phyloP scores from a whole-genome alignment of 2,797 vertebrate genomes.

The Chiroxiphia lanceolata region DNA sequence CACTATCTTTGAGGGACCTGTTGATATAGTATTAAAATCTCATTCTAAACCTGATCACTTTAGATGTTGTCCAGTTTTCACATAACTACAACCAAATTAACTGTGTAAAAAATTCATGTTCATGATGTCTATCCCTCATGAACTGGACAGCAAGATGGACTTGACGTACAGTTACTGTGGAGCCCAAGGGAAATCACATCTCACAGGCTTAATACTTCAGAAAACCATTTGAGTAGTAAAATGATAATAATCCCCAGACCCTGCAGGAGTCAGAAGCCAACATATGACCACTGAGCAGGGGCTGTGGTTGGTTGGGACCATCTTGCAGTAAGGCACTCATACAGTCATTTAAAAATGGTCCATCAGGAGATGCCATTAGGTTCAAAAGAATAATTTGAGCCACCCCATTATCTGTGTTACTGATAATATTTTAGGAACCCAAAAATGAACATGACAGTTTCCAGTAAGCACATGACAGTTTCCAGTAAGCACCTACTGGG shows the following conservation, averaged over 20 bases:
- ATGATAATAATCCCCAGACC: background rate
- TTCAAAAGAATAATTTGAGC: background rate
- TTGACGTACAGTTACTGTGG: background rate
- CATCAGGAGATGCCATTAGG: background rate
- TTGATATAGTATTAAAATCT: background rate
- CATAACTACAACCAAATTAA: background rate
- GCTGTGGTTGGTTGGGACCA: slow-evolving; percentile 14
- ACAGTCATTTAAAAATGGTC: background rate
- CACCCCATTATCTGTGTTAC: background rate
- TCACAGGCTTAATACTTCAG: background rate
- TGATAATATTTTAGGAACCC: background rate
- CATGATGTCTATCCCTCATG: background rate
- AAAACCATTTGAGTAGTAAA: background rate
- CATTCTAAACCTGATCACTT: background rate
- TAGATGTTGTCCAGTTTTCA: background rate
- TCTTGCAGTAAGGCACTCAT: background rate
- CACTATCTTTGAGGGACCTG: background rate
- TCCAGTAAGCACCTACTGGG: background rate
- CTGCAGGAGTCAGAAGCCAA: background rate
- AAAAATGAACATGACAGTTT: background rate
- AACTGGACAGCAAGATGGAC: background rate
- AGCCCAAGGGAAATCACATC: background rate
- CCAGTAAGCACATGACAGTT: background rate
- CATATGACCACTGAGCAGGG: fast-evolving
- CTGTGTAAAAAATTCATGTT: background rate